Evolutionary conservation across 2,888 invertebrate species (phyloP), one percentile per base, ranked within the genome.

Genomic region (Ceramica pisi): DNA sequence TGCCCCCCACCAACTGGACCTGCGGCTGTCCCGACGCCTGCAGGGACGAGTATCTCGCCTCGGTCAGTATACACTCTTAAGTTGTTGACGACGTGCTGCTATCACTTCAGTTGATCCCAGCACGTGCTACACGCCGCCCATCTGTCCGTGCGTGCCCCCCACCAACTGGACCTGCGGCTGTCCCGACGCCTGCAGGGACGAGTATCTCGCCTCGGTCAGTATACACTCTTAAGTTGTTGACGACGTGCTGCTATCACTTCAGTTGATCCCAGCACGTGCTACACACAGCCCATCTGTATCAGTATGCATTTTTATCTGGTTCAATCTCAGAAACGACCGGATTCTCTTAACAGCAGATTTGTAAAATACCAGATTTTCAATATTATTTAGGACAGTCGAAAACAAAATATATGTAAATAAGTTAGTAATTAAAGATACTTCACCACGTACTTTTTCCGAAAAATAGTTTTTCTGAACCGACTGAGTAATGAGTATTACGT

Each of bases 1-100:
- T 89, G 68, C 94, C 94, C 50, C 94, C 94, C 44, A 83, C 89
- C 66, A 92, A 92, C 85, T 95, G 94, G 94, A 92, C 92, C 48
- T 92, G 92, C 79, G 92, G 91, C 72, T 91, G 89, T 59, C 91
- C 92, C 0, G 94, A 94, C 83, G 74, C 90, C 2, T 93, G 93
- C 80, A 90, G 93, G 41, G 95, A 95, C 78, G 92, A 95, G 74
- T 95, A 95, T 75, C 86, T 95, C 2, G 94, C 95, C 1, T 91
- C 95, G 78, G 95, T 95, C 2, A 86, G 91, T 66, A 57, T n/a
- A 21, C 9, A 53, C 26, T 26, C 31, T 19, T 19, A 31, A 8
- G 26, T 16, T 53, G 23, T 16, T 26, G 23, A 14, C 46, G 19
- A n/a, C 19, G 46, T n/a, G 7, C n/a, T 46, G 46, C 19, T 46